Conservation (phyloP, 2,888 invertebrate species). For the Tiliacea aurago region DNA sequence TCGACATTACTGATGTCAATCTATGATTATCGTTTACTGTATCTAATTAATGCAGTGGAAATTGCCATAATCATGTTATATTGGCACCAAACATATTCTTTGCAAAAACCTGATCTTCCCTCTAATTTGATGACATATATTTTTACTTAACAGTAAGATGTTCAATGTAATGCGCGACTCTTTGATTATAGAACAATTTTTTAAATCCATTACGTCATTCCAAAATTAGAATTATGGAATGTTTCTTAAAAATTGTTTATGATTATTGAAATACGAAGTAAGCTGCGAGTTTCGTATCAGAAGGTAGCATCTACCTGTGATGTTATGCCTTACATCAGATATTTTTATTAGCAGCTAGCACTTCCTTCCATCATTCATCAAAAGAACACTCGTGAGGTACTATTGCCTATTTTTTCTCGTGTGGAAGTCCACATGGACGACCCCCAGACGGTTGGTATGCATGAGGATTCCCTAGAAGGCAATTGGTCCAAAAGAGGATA, state of each 20-base stretch:
- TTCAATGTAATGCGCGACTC: neutral
- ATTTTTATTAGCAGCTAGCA: constrained; percentile 1
- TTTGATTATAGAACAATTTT: constrained; percentile 26
- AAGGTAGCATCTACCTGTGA: neutral
- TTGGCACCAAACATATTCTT: neutral
- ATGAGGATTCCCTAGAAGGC: neutral
- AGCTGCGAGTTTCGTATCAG: neutral
- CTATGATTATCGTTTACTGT: neutral
- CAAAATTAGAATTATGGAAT: neutral
- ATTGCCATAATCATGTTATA: neutral
- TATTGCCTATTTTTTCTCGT: neutral
- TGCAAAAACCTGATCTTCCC: neutral
- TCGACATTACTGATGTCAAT: neutral
- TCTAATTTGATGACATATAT: neutral
- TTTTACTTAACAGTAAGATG: neutral
- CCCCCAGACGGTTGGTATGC: neutral
- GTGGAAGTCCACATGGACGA: neutral
- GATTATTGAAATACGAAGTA: neutral
- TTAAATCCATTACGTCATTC: constrained; percentile 8
- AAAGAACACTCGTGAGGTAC: neutral
- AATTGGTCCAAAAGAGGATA: neutral
- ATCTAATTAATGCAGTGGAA: neutral
- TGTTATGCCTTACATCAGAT: neutral
- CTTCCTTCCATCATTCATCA: too few species aligned
- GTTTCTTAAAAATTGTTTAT: neutral